A percentile compares a stretch with the other conserved stretches of the same genome.
Conservation (phyloP, 2,797 vertebrate genomes). For the Odontamblyopus rebecca region DNA sequence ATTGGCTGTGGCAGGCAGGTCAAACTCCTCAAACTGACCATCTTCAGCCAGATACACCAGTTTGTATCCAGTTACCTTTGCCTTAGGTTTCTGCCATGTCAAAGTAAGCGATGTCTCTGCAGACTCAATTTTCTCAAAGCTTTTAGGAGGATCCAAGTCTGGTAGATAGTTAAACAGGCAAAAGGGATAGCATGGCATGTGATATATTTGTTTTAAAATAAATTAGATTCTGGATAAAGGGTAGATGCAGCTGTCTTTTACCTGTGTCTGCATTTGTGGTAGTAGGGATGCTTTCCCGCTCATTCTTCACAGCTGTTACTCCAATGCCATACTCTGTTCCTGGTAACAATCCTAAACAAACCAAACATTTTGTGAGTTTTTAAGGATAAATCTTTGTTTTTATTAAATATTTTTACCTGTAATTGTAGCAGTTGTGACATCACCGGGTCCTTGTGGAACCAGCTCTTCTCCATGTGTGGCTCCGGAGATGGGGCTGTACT, state of each 20-base stretch:
- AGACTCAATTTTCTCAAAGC: conserved; percentile 73
- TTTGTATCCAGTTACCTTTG: conserved; percentile 85
- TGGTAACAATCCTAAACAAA: conserved; percentile 82
- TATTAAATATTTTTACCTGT: conserved; percentile 74
- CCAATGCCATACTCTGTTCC: conserved; percentile 94
- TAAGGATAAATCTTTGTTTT: not conserved
- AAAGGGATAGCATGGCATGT: not conserved
- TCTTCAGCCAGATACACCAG: conserved; percentile 72
- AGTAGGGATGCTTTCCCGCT: conserved; percentile 88
- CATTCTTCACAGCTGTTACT: conserved; percentile 88
- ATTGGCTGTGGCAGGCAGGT: conserved; percentile 76
- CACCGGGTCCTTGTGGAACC: conserved; percentile 77
- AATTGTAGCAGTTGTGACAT: conserved; percentile 81
- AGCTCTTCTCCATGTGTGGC: conserved; percentile 84
- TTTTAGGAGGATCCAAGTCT: conserved; percentile 89
- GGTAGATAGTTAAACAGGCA: not conserved
- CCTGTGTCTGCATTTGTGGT: conserved; percentile 91
- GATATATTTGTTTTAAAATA: not conserved
- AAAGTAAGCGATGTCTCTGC: conserved; percentile 83
- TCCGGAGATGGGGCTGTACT: conserved; percentile 90
- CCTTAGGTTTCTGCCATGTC: conserved; percentile 83
- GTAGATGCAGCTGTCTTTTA: conserved; percentile 66
- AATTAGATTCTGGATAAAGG: not conserved
- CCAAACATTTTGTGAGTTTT: not conserved
- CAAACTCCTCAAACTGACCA: conserved; percentile 71